Evolutionary conservation across 2,797 vertebrate species (phyloP).

Genomic region (Halcyon leucocephala): DNA sequence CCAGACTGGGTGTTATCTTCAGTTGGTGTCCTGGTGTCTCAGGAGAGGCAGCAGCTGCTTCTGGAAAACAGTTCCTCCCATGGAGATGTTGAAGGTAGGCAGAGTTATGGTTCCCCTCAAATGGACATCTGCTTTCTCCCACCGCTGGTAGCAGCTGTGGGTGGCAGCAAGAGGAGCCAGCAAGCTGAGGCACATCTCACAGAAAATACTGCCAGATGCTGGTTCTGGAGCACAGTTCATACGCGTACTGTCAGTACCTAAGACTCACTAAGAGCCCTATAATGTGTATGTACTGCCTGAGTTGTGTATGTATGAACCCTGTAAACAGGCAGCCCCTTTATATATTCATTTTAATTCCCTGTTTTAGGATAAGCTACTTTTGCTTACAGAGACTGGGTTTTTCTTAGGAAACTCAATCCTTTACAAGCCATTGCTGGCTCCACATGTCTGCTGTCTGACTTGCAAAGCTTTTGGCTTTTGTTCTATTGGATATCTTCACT

Average conservation of each 20-base stretch:
- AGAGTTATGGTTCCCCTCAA: neutral
- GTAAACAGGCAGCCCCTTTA: neutral
- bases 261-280: neutral
- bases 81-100: slow-evolving; percentile 82
- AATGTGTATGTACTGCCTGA: neutral
- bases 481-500: neutral
- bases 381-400: neutral
- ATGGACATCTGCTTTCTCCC: neutral
- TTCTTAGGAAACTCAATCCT: neutral
- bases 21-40: slow-evolving; percentile 62
- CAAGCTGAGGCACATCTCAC: neutral
- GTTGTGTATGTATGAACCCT: no score
- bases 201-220: neutral
- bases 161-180: neutral
- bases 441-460: neutral
- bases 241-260: neutral
- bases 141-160: neutral
- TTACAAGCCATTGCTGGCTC: neutral
- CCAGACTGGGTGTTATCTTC: slow-evolving; percentile 85
- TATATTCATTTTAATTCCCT: neutral
- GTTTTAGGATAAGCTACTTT: neutral
- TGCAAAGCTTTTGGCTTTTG: neutral
- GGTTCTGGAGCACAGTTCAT: neutral
- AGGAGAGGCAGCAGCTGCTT: slow-evolving; percentile 35
- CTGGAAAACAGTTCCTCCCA: slow-evolving; percentile 78